Conservation (phyloP, 1,140 invertebrate genomes). For the Hormaphis cornu region DNA sequence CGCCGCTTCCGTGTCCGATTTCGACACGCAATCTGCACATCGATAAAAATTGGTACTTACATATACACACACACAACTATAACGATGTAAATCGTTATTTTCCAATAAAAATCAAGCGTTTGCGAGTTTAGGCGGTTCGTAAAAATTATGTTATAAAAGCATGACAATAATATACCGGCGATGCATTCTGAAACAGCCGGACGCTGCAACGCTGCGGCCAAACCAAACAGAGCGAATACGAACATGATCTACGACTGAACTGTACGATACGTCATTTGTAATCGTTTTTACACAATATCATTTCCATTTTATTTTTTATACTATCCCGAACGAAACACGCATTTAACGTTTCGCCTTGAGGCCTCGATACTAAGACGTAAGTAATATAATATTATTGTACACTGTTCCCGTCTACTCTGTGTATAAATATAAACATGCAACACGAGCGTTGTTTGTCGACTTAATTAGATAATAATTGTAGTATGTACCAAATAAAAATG, state of each 20-base stretch:
- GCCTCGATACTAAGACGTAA: background rate
- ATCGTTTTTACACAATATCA: too few relatives aligned
- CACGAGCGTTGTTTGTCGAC: too few relatives aligned
- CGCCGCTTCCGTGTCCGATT: background rate
- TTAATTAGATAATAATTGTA: too few relatives aligned
- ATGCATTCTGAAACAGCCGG: background rate
- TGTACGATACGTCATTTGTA: background rate
- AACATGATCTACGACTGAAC: conserved; percentile 21
- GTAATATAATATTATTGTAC: background rate
- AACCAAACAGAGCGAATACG: conserved; percentile 5
- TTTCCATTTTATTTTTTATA: background rate
- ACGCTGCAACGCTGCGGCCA: background rate
- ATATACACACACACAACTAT: background rate
- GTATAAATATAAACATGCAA: too few relatives aligned
- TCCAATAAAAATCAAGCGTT: too few relatives aligned
- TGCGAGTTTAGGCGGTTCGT: too few relatives aligned
- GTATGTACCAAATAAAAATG: background rate
- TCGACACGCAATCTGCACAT: background rate
- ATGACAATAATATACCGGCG: background rate
- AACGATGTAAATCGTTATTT: background rate
- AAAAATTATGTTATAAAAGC: too few relatives aligned
- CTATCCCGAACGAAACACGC: too few relatives aligned
- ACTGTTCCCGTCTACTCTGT: too few relatives aligned
- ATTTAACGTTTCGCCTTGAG: background rate
- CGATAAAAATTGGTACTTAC: too few relatives aligned